A percentile compares a stretch with the other conserved stretches of the same genome.
phyloP scores from a whole-genome alignment of 2,888 invertebrate genomes.

The Acanthococcus lagerstroemiae region DNA sequence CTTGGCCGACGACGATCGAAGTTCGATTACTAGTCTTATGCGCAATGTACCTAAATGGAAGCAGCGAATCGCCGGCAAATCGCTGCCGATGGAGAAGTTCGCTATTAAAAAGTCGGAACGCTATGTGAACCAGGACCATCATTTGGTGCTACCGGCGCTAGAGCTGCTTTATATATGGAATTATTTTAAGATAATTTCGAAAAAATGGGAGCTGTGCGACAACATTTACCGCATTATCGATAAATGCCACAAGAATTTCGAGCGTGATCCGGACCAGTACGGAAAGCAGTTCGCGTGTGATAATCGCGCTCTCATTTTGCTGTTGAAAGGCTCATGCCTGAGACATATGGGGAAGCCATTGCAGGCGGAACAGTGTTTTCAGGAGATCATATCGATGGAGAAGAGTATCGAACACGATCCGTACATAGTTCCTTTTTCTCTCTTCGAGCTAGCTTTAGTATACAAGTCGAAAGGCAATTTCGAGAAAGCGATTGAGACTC shows the following conservation, averaged over 20 bases:
- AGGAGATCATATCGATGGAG: slow-evolving; percentile 53
- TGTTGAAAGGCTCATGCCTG: slow-evolving; percentile 74
- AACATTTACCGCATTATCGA: slow-evolving; percentile 55
- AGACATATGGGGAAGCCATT: slow-evolving; percentile 64
- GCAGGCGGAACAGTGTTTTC: slow-evolving; percentile 65
- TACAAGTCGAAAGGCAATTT: slow-evolving; percentile 58
- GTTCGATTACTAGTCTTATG: slow-evolving; percentile 55
- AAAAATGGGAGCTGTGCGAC: slow-evolving; percentile 54
- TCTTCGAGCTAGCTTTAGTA: slow-evolving; percentile 74
- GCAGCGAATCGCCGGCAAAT: slow-evolving; percentile 89
- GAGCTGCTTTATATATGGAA: slow-evolving; percentile 92
- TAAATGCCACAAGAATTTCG: slow-evolving; percentile 42
- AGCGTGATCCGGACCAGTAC: slow-evolving; percentile 37
- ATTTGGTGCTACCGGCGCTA: slow-evolving; percentile 67
- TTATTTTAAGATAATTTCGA: slow-evolving; percentile 69
- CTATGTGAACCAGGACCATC: slow-evolving; percentile 61
- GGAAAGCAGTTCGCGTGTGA: slow-evolving; percentile 51
- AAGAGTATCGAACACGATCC: slow-evolving; percentile 68
- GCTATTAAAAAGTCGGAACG: slow-evolving; percentile 74
- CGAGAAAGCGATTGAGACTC: slow-evolving; percentile 55
- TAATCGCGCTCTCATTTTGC: slow-evolving; percentile 61
- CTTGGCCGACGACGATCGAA: slow-evolving; percentile 45
- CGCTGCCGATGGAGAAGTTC: slow-evolving; percentile 94
- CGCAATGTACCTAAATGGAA: slow-evolving; percentile 70
- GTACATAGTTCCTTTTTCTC: slow-evolving; percentile 74